phyloP scores from a whole-genome alignment of 2,113 vertebrate genomes.

The Muntiacus reevesi region DNA sequence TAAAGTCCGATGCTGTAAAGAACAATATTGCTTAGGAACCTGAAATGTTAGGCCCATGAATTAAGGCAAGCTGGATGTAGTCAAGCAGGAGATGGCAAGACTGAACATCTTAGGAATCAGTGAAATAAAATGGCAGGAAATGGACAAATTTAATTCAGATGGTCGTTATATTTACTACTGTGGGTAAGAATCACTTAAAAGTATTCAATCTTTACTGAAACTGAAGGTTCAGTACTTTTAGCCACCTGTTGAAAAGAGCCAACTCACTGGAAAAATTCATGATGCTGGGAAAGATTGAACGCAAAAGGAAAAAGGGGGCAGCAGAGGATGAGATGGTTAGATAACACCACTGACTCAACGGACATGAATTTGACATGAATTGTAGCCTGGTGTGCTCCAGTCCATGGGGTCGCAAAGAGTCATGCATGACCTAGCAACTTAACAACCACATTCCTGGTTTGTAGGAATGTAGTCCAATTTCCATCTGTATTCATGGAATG shows the following conservation, averaged over 20 bases:
- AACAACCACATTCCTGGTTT: not conserved
- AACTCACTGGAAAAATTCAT: not conserved
- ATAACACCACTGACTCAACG: not conserved
- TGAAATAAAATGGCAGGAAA: not conserved
- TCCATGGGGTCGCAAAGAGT: not conserved
- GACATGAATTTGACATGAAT: not conserved
- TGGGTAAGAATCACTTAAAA: not conserved
- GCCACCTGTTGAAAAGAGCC: not conserved
- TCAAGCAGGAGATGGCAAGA: not conserved
- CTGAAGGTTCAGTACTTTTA: not conserved
- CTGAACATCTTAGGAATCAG: not conserved
- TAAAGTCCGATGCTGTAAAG: not conserved
- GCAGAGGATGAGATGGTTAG: not conserved
- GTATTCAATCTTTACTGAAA: not conserved
- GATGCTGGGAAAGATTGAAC: not conserved
- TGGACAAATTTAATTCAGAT: not conserved
- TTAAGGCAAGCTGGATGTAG: not conserved
- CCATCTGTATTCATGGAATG: not conserved
- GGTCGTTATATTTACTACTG: not conserved
- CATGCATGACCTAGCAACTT: not conserved
- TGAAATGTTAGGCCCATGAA: not conserved
- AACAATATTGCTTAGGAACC: not conserved
- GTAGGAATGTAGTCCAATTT: not conserved
- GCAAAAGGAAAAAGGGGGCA: not conserved
- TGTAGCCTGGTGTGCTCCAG: not conserved